These are phyloP conservation scores for Apodemus agrarius DNA, from an alignment of 2,797 vertebrate species.

Conservation along the genomic window DNA sequence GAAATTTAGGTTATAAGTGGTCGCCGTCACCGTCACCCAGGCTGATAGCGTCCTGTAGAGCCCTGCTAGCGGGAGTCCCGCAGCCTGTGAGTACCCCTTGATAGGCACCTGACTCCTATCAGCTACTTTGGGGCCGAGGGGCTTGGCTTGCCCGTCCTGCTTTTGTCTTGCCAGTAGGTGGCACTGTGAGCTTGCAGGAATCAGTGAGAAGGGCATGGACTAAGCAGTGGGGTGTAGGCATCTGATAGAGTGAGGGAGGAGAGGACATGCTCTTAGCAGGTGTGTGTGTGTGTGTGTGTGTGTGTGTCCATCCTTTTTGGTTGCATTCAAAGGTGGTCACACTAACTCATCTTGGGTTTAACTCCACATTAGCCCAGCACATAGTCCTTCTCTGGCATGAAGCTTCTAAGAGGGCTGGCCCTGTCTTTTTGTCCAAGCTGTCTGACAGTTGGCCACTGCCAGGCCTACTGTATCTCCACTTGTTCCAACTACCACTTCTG, in stretches of 20 bases:
- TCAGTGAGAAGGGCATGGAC: not conserved
- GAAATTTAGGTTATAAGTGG: not conserved
- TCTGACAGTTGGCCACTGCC: not conserved
- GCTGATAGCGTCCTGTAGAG: not conserved
- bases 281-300: not conserved
- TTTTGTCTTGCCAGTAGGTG: slow-evolving; percentile 66
- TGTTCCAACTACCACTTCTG: not conserved
- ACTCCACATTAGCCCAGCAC: not conserved
- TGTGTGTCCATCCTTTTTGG: not conserved
- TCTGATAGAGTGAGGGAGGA: not conserved
- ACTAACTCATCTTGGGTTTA: not conserved
- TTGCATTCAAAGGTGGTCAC: not conserved
- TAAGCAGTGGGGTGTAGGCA: accelerated
- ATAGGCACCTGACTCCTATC: no score
- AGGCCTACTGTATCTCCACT: not conserved
- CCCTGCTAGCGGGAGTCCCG: not conserved
- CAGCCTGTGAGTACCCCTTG: accelerated
- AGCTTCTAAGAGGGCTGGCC: not conserved
- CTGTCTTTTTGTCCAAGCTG: not conserved
- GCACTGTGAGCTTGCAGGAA: slow-evolving; percentile 66
- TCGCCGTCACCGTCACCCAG: not conserved
- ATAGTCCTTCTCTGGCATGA: not conserved
- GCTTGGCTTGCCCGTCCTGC: not conserved
- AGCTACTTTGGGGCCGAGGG: not conserved
- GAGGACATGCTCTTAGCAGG: not conserved